Evolutionary conservation across 2,113 vertebrate genomes (phyloP), one percentile per base, ranked within the genome.

Genomic region (Heliornis fulica): DNA sequence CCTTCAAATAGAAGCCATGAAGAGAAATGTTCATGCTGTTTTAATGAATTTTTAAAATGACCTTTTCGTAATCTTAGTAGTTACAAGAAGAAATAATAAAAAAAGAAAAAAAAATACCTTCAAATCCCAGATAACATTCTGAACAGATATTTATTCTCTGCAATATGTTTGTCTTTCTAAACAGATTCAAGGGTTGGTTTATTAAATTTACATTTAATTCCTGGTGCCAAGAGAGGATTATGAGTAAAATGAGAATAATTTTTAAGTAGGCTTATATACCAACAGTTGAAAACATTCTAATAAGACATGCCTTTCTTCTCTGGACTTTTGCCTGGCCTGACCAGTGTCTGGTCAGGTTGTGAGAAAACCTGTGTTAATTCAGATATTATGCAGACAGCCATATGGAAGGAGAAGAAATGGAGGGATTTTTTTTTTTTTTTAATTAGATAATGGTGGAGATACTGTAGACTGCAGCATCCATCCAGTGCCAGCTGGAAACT

Each of bases 361-460:
- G 34, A 41, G 40, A 43, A 75, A 89, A 61, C 15, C 38, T 46
- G 1, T 54, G 14, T 77, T 92, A 89, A 78, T 92, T 92, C 51
- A 69, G 54, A 23, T 69, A 34, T 77, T 50, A 32, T 74, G 34
- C 54, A 90, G 80, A n/a, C 18, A 66, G 43, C 25, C 68, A 56
- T 89, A 80, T 78, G 68, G 68, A 70, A 61, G 41, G 32, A 81
- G 21, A 91, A 88, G 59, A 74, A 86, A 83, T 17, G 48, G 90
- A 74, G 46, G 43, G 28, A 4, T 2, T 25, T 29, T 69, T 36
- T 41, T 29, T 41, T 40, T 31, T 17, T 60, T 72, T 54, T 11
- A 61, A 93, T 87, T 84, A 92, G 74, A 36, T 94, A 92, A 64
- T 71, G 65, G 76, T 92, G 43, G 77, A 84, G 56, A 43, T 92